Evolutionary conservation across 1,140 invertebrate species (phyloP).

Genomic region (Gonioctena quinquepunctata): DNA sequence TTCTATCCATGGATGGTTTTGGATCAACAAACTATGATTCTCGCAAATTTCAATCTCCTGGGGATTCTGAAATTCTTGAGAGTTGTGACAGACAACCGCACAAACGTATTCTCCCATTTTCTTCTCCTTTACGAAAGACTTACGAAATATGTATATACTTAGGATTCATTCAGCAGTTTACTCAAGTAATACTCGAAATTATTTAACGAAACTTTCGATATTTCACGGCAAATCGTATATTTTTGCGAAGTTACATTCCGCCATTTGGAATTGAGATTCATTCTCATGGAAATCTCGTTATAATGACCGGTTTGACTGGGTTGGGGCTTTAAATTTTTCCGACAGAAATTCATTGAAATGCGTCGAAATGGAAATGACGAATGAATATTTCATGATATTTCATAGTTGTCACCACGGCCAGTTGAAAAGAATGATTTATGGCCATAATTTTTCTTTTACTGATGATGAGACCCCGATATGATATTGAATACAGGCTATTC

Average conservation of each 20-base stretch:
- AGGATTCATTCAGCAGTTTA: too few species aligned
- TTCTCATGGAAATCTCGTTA: neutral
- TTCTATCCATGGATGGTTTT: too few species aligned
- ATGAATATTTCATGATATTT: neutral
- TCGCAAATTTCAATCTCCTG: too few species aligned
- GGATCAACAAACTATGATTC: too few species aligned
- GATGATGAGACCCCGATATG: neutral
- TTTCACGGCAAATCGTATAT: too few species aligned
- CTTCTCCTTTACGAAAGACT: too few species aligned
- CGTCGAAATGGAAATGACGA: neutral
- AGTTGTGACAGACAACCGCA: too few species aligned
- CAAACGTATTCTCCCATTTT: too few species aligned
- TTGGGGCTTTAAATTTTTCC: neutral
- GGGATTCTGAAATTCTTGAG: too few species aligned
- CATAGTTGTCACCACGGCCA: neutral
- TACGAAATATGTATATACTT: too few species aligned
- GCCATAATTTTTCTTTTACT: neutral
- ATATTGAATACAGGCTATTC: neutral
- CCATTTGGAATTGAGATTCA: neutral
- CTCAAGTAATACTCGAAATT: too few species aligned
- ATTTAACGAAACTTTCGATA: too few species aligned
- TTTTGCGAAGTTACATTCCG: neutral
- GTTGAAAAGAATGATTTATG: neutral
- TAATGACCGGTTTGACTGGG: neutral
- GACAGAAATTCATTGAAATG: neutral